Evolutionary conservation across 2,888 invertebrate genomes (phyloP), one percentile per base, ranked within the genome.

Genomic region (Thysanoteuthis rhombus): DNA sequence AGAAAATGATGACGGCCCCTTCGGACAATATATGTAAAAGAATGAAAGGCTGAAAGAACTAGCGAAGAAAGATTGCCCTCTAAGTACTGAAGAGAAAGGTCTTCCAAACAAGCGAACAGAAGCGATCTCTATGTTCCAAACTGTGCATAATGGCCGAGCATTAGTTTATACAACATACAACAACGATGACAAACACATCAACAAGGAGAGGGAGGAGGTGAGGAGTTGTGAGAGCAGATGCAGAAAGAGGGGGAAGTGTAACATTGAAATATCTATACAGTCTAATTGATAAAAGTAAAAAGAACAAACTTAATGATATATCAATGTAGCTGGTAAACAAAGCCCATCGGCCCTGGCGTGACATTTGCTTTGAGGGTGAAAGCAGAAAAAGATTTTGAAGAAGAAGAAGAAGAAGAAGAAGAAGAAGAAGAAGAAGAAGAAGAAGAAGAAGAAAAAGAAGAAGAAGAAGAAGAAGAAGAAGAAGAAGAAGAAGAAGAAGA

Each of bases 101-200:
- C 52, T 52, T 52, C 52, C 22, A 52, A 52, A 52, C 52, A 52
- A 52, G 52, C 52, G 22, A 52, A 52, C 52, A 52, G 52, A 52
- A 52, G 52, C 52, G 52, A 52, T 52, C 52, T 52, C 25, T 36
- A 16, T 75, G 16, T 36, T n/a, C n/a, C n/a, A 16, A 16, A 75
- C 75, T 75, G 75, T 4, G 75, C 75, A n/a, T 75, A 75, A 75
- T 75, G 75, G 75, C 19, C n/a, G 75, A 75, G 36, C 75, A 75
- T 75, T 75, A n/a, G 75, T 75, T 75, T n/a, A 75, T 75, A 75
- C n/a, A n/a, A n/a, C 75, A 75, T 75, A 75, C n/a, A n/a, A n/a
- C 75, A 12, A 36, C n/a, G n/a, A 75, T 75, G 75, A 75, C 75
- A 36, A n/a, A 75, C n/a, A 36, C n/a, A n/a, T n/a, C n/a, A 16